Evolutionary conservation across 64 coral and sea anemone genomes (phyloP).

Genomic region (Stichodactyla mertensii): DNA sequence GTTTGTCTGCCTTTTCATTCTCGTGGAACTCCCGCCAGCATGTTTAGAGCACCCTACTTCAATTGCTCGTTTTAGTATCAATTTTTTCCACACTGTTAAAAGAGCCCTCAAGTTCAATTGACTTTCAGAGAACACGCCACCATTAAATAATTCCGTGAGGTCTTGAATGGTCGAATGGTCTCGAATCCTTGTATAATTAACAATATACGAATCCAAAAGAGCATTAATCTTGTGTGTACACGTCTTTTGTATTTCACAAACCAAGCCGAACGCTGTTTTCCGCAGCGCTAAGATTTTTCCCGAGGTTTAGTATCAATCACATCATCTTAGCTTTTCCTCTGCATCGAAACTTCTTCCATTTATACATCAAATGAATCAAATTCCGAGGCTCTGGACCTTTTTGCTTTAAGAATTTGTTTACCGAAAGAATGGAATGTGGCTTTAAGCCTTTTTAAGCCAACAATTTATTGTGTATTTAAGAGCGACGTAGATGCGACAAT

Average conservation of each 20-base stretch:
- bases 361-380: not conserved
- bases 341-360: not conserved
- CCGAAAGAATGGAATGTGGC: not conserved
- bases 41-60: not conserved
- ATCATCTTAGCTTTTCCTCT: not conserved
- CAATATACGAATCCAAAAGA: not conserved
- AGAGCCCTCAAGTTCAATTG: not conserved
- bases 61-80: not conserved
- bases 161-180: not conserved
- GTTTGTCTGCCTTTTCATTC: not conserved
- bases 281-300: not conserved
- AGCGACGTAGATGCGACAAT: not conserved
- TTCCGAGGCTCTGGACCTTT: not conserved
- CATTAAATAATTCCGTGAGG: not conserved
- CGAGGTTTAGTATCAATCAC: not conserved
- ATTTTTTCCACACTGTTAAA: not conserved
- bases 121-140: not conserved
- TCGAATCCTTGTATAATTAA: not conserved
- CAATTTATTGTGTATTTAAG: not conserved
- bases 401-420: not conserved
- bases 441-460: not conserved
- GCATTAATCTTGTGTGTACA: slow-evolving; percentile 12
- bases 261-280: not conserved
- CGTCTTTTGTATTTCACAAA: slow-evolving; percentile 2
- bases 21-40: not conserved